Conservation (phyloP, 2,113 vertebrate genomes). For the Gobiocypris rarus region DNA sequence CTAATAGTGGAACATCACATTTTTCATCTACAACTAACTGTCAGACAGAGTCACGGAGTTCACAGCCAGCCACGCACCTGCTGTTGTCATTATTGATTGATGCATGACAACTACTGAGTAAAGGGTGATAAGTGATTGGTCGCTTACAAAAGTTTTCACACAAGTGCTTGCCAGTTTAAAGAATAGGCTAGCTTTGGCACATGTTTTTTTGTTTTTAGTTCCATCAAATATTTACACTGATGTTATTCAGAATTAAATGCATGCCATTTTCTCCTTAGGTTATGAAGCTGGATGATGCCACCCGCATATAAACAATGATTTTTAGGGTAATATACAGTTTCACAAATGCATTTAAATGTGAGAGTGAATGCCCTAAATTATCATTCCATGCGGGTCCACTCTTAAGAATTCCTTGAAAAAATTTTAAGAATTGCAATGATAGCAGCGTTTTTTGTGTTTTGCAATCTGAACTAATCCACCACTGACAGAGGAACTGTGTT, state of each 20-base stretch:
- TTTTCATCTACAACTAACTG: background rate
- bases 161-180: background rate
- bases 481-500: background rate
- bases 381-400: background rate
- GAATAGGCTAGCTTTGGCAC: background rate
- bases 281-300: background rate
- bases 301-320: background rate
- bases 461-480: background rate
- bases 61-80: slow-evolving; percentile 24
- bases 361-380: background rate
- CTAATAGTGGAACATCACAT: background rate
- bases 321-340: background rate
- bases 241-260: background rate
- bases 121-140: background rate
- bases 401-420: too few relatives aligned
- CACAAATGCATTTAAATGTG: background rate
- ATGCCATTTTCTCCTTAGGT: background rate
- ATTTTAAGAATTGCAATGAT: background rate
- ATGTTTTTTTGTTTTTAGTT: background rate
- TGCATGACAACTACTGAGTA: background rate
- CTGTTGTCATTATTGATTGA: background rate
- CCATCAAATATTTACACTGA: slow-evolving; percentile 2
- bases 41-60: background rate
- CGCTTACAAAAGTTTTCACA: background rate
- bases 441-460: background rate